These are phyloP conservation scores for Rambutsinella grinnellia DNA, from an alignment of 2,888 invertebrate genomes.

Conservation along the genomic window DNA sequence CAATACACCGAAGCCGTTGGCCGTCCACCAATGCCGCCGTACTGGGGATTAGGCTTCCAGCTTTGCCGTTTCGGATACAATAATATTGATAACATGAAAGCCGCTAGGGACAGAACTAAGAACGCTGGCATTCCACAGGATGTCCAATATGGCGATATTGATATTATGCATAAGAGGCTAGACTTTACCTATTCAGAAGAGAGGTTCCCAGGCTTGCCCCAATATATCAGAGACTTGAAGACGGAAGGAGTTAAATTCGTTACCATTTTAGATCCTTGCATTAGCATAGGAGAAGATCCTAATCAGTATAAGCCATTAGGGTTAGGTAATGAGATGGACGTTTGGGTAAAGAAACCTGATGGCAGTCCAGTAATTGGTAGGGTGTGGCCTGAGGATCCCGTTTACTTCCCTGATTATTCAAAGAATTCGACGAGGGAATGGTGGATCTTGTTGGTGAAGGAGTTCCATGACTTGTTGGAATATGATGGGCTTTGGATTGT, in stretches of 20 bases:
- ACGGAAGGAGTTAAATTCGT: slow-evolving; percentile 70
- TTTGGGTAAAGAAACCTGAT: slow-evolving; percentile 61
- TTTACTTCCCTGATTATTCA: slow-evolving; percentile 64
- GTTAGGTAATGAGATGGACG: slow-evolving; percentile 64
- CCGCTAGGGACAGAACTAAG: slow-evolving; percentile 78
- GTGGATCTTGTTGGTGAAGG: slow-evolving; percentile 60
- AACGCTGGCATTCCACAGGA: slow-evolving; percentile 79
- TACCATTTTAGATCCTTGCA: slow-evolving; percentile 60
- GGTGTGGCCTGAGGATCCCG: slow-evolving; percentile 59
- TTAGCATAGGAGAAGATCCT: slow-evolving; percentile 43
- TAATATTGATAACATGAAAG: slow-evolving; percentile 75
- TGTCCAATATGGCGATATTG: slow-evolving; percentile 65
- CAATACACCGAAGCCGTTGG: slow-evolving; percentile 81
- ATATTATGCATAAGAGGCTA: slow-evolving; percentile 69
- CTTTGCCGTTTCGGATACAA: slow-evolving; percentile 81
- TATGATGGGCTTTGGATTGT: slow-evolving; percentile 66
- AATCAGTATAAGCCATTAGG: slow-evolving; percentile 45
- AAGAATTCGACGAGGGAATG: slow-evolving; percentile 57
- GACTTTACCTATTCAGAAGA: slow-evolving; percentile 82
- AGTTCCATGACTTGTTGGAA: slow-evolving; percentile 59
- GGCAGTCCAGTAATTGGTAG: slow-evolving; percentile 56
- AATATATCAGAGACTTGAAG: slow-evolving; percentile 78
- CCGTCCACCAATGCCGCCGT: slow-evolving; percentile 84
- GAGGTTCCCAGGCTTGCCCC: slow-evolving; percentile 76
- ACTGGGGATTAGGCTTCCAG: slow-evolving; percentile 91